Base-by-base conservation (phyloP, 2,113 vertebrate species). In the Stomatorhinus ivindoensis region DNA sequence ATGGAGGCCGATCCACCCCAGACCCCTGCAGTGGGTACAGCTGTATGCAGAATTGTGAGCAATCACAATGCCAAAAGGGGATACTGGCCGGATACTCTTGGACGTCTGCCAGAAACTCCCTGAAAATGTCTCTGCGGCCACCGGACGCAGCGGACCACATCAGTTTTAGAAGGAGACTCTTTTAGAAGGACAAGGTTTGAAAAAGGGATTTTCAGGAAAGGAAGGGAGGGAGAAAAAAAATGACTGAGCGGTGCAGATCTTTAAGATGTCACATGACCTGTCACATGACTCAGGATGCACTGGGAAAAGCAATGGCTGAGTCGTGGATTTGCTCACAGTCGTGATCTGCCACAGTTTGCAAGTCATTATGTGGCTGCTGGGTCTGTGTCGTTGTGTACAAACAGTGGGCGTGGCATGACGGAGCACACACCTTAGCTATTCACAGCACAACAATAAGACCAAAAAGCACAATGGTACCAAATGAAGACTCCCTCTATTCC, bases 1-100 rank as follows among this genome's bases (percentile, higher is more conserved):
- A 96, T 96, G 95, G 95, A 95, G 87, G 95, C 93, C 92, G 92
- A 91, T 91, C 90, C 91, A 83, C 93, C 92, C 88, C 90, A 92
- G 88, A 58, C 88, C 91, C 91, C 89, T 84, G 92, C 92, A 89
- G 91, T 85, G 93, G 93, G 92, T 93, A 92, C 94, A 95, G 95
- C 93, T 95, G 94, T 93, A 91, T 92, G 89, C 90, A 91, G 88
- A 94, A 89, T 88, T 89, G 91, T 92, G 93, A 89, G 92, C 90
- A 69, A 88, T 92, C 90, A 91, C 90, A 61, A 90, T 87, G 88
- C 90, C 89, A 89, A 88, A 89, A 91, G 89, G 82, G 88, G 90
- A 90, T 17, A 65, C 91, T 89, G 88, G 93, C 93, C 92, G 91
- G 92, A 24, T 91, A 90, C 85, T 91, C 91, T 90, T 94, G 94